Base-by-base conservation (phyloP, 1,140 invertebrate genomes). In the Drosophila mayri region DNA sequence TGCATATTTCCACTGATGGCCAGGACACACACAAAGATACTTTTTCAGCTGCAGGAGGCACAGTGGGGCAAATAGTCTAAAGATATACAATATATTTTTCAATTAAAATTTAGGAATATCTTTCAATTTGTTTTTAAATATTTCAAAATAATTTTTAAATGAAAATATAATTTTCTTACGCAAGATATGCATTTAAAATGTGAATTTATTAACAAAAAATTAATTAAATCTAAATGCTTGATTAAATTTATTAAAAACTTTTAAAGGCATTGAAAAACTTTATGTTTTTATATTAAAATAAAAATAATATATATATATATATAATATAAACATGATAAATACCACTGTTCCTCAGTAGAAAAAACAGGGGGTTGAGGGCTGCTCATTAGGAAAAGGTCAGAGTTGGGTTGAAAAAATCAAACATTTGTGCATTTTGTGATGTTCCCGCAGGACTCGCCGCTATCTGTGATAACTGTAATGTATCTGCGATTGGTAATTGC, bases 311-410 rank as follows among this genome's bases (percentile, higher is more conserved):
- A 30, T 22, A 22, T 22, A 22, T 28, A 32, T 35, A 35, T 3
- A 35, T 11, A 10, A 38, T 44, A 40, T 25, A 11, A 25, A 25
- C 20, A 7, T 2, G 10, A 1, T 4, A 12, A 22, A 16, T 9
- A 46, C 59, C 37, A 73, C 66, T 55, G 66, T 70, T 5, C 30
- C 1, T 30, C 28, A 8, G 7, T 30, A 7, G 28, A 52, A 50
- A 25, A 22, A 16, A 47, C 25, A n/a, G 41, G 32, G 71, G 71
- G 68, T 46, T 73, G 65, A n/a, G n/a, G n/a, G 32, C 41, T 38
- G 61, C 43, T 52, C 75, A 82, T 88, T 87, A 83, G 75, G 47
- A 79, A 88, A 87, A 88, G 84, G 84, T 88, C 84, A 88, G 58
- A 52, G 52, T 22, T 64, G 70, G 66, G 67, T 72, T 72, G 67